These are phyloP conservation scores for Plectropomus leopardus DNA, from an alignment of 2,113 vertebrate species.

Conservation along the genomic window DNA sequence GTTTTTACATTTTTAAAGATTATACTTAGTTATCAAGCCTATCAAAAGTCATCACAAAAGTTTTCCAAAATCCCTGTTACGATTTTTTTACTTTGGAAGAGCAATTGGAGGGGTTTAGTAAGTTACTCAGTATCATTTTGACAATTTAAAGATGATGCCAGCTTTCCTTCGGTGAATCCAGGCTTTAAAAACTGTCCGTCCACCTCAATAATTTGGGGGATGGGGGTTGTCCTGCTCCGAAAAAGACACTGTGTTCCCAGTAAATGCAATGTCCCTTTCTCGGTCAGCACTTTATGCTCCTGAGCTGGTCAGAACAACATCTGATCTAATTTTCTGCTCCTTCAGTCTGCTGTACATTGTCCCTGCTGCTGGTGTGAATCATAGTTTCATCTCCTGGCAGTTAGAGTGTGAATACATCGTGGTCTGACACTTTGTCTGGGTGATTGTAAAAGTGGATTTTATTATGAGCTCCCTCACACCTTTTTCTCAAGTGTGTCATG, in stretches of 20 bases:
- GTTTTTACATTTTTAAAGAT: neutral
- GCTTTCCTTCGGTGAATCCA: neutral
- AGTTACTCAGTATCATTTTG: constrained; percentile 8
- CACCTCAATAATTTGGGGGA: constrained; percentile 7
- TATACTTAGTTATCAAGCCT: neutral
- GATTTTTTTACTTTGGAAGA: neutral
- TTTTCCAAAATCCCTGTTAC: neutral
- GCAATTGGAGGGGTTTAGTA: neutral
- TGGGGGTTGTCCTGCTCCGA: constrained; percentile 8
- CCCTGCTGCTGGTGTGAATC: constrained; percentile 42
- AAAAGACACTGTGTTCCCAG: constrained; percentile 47
- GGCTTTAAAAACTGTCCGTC: constrained; percentile 16
- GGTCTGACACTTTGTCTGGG: constrained; percentile 1
- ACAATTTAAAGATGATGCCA: constrained; percentile 22
- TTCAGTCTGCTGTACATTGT: constrained; percentile 6
- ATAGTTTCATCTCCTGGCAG: constrained; percentile 20
- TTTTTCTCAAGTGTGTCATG: constrained; percentile 4
- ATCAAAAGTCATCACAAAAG: neutral
- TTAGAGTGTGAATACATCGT: constrained; percentile 22
- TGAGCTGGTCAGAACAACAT: constrained; percentile 38
- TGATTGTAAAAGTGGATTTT: constrained; percentile 3
- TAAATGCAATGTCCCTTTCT: constrained; percentile 12
- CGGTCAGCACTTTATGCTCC: constrained; percentile 19
- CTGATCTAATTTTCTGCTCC: constrained; percentile 15
- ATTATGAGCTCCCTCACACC: neutral